Base-by-base conservation (phyloP, 2,113 vertebrate genomes). In the Electrona antarctica region DNA sequence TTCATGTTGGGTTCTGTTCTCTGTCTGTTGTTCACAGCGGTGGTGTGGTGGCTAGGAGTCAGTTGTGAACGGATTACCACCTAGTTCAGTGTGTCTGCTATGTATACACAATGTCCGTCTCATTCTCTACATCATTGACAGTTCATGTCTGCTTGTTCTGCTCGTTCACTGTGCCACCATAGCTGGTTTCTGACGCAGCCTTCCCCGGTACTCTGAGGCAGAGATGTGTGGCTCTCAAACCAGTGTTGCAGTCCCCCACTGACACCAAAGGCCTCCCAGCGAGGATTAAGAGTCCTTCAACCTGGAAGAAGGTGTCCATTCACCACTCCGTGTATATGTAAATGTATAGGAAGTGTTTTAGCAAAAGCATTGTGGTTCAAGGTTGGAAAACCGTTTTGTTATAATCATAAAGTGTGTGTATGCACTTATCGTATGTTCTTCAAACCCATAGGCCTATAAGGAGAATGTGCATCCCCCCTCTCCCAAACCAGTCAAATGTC, bases 391-490 rank as follows among this genome's bases (percentile, higher is more conserved):
- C 33, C 3, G 33, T 41, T 41, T 41, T 41, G 33, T 41, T 41
- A 3, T 41, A 41, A 41, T 41, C 33, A 41, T 41, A 41, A 45
- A 59, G n/a, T 71, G 50, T 55, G n/a, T 59, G 50, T 29, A 12
- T 58, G 57, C 14, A 10, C 15, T 7, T 60, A 58, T 21, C 21
- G 21, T 7, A n/a, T 41, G 13, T 60, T 13, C 49, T 55, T 74
- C 67, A 56, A 51, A 69, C 55, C 50, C 47, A 3, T 7, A 70
- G 45, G 13, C 14, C 6, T 12, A 60, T 12, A 60, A 65, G 29
- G 29, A 69, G 12, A 52, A 51, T 13, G 9, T 2, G 6, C 15
- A 12, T 60, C 54, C 49, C 56, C n/a, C 52, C 51, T 55, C 51
- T 48, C 66, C 60, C 41, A 12, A 11, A n/a, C 52, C 61, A 2